These are phyloP conservation scores for Aphelinus atriplicis DNA, from an alignment of 1,140 invertebrate species.

Conservation along the genomic window DNA sequence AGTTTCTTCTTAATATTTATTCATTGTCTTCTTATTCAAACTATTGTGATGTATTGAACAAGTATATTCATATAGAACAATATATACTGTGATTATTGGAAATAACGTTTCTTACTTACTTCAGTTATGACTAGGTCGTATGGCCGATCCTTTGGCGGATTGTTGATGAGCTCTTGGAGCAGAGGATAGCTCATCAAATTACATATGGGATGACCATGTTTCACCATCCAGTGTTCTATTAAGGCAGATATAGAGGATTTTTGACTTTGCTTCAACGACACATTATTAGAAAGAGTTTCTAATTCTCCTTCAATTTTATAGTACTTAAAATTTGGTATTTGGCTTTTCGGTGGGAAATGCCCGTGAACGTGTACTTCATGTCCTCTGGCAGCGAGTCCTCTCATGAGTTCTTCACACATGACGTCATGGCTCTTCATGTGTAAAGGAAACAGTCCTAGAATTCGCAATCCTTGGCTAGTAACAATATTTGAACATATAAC, in stretches of 20 bases:
- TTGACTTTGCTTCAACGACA: slow-evolving; percentile 17
- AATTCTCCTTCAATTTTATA: slow-evolving; percentile 49
- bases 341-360: slow-evolving; percentile 59
- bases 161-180: slow-evolving; percentile 27
- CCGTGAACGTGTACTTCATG: slow-evolving; percentile 69
- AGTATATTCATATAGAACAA: not conserved
- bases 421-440: slow-evolving; percentile 67
- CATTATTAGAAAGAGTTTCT: slow-evolving; percentile 40
- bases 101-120: not conserved
- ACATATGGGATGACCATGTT: not conserved
- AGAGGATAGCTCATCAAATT: not conserved
- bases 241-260: not conserved
- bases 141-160: slow-evolving; percentile 14
- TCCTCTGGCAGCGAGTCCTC: slow-evolving; percentile 65
- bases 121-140: slow-evolving; percentile 34
- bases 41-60: not conserved
- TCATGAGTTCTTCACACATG: slow-evolving; percentile 64
- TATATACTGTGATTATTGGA: no score
- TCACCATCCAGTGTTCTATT: not conserved
- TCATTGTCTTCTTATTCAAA: no score
- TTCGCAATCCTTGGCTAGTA: not conserved
- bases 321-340: slow-evolving; percentile 53
- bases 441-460: not conserved
- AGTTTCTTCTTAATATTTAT: no score
- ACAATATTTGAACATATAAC: not conserved